Conservation (phyloP, 2,888 invertebrate genomes). For the Noctua pronuba region DNA sequence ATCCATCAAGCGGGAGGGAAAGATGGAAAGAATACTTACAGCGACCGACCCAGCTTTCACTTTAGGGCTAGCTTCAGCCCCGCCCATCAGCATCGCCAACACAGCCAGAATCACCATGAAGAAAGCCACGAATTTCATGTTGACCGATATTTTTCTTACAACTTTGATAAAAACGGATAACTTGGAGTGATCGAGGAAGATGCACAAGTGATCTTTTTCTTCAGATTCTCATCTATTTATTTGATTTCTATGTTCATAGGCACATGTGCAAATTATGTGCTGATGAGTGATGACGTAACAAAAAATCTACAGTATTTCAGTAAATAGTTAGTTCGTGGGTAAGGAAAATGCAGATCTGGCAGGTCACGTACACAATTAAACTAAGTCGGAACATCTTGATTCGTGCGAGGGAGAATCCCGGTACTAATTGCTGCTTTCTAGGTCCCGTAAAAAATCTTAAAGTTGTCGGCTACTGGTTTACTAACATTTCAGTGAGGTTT, state of each 20-base stretch:
- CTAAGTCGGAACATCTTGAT: slow-evolving; percentile 14
- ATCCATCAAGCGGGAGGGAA: neutral
- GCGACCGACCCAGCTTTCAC: slow-evolving; percentile 35
- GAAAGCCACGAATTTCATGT: slow-evolving; percentile 54
- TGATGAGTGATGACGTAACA: too few species aligned
- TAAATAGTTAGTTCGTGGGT: neutral
- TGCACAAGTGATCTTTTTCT: slow-evolving; percentile 20
- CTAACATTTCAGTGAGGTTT: neutral
- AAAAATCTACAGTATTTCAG: slow-evolving; percentile 6
- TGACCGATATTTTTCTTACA: slow-evolving; percentile 4
- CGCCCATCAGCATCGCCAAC: slow-evolving; percentile 39
- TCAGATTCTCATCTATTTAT: slow-evolving; percentile 46
- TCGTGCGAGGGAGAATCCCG: slow-evolving; percentile 18
- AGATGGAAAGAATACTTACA: slow-evolving; percentile 39
- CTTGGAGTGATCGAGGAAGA: slow-evolving; percentile 15
- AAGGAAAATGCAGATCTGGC: slow-evolving; percentile 37
- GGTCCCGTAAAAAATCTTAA: neutral
- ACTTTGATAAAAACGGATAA: slow-evolving; percentile 11
- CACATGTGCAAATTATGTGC: slow-evolving; percentile 16
- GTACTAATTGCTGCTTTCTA: slow-evolving; percentile 2
- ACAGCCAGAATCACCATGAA: slow-evolving; percentile 43
- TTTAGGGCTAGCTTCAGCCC: slow-evolving; percentile 53
- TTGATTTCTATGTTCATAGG: slow-evolving; percentile 16
- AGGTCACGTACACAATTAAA: slow-evolving; percentile 47
- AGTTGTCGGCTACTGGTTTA: neutral